These are phyloP conservation scores for Eulacestoma nigropectus DNA, from an alignment of 2,113 vertebrate genomes.

Conservation along the genomic window DNA sequence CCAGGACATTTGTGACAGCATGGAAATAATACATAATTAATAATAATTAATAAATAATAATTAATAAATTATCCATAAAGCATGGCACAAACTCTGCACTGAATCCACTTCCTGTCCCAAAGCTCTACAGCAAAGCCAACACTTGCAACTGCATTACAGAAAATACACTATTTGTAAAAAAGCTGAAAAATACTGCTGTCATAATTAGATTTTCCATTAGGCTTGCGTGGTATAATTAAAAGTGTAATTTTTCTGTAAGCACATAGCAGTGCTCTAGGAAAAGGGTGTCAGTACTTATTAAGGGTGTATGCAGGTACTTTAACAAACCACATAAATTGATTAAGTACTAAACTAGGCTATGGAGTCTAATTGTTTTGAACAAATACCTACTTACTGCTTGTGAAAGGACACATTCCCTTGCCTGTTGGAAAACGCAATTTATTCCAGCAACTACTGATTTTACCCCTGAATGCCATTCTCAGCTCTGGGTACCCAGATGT, in stretches of 20 bases:
- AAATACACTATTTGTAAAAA: not conserved
- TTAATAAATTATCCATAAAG: conserved; percentile 2
- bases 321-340: conserved; percentile 17
- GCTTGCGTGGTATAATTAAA: conserved; percentile 71
- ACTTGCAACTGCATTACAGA: not conserved
- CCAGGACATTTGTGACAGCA: not conserved
- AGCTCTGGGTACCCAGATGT: not conserved
- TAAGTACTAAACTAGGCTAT: conserved; percentile 11
- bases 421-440: not conserved
- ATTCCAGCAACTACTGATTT: not conserved
- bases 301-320: not conserved
- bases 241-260: conserved; percentile 70
- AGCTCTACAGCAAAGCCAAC: not conserved
- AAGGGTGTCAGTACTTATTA: conserved; percentile 67
- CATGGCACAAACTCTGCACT: not conserved
- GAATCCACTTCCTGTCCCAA: not conserved
- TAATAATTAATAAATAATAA: conserved; percentile 3
- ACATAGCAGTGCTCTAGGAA: conserved; percentile 53
- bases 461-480: not conserved
- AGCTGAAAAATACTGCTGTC: conserved; percentile 59
- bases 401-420: not conserved
- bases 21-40: not conserved
- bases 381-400: conserved; percentile 9
- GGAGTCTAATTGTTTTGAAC: conserved; percentile 39
- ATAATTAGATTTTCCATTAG: conserved; percentile 74